phyloP scores from a whole-genome alignment of 2,888 invertebrate species.

The Steinernema scapterisci region DNA sequence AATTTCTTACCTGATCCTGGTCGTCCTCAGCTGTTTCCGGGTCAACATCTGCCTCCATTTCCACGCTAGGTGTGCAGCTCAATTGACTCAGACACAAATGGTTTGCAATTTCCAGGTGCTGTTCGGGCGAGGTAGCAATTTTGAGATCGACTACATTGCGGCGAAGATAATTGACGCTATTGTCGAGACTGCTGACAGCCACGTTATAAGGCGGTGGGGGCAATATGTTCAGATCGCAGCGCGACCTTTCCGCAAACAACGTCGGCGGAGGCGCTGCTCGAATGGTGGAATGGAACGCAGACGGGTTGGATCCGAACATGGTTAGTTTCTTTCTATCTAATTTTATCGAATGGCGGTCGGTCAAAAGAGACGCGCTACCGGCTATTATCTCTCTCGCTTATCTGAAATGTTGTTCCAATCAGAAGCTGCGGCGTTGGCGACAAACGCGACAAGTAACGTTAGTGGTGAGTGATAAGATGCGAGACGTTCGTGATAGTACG shows the following conservation, averaged over 20 bases:
- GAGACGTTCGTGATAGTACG: not conserved
- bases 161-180: slow-evolving; percentile 23
- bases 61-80: not conserved
- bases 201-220: slow-evolving; percentile 16
- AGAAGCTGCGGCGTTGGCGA: not conserved
- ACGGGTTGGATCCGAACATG: slow-evolving; percentile 22
- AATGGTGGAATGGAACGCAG: slow-evolving; percentile 14
- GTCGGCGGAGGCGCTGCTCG: not conserved
- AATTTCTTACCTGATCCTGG: slow-evolving; percentile 8
- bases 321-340: not conserved
- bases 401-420: not conserved
- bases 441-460: not conserved
- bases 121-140: slow-evolving; percentile 22
- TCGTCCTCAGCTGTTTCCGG: not conserved
- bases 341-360: not conserved
- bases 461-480: not conserved
- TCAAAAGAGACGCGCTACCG: not conserved
- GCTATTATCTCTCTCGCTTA: not conserved
- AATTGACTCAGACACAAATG: not conserved
- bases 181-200: slow-evolving; percentile 29
- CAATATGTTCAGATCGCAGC: slow-evolving; percentile 10
- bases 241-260: slow-evolving; percentile 13
- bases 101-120: not conserved
- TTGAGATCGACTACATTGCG: slow-evolving; percentile 24
- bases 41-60: not conserved